Evolutionary conservation across 2,888 invertebrate genomes (phyloP).

Genomic region (Coelopa pilipes): DNA sequence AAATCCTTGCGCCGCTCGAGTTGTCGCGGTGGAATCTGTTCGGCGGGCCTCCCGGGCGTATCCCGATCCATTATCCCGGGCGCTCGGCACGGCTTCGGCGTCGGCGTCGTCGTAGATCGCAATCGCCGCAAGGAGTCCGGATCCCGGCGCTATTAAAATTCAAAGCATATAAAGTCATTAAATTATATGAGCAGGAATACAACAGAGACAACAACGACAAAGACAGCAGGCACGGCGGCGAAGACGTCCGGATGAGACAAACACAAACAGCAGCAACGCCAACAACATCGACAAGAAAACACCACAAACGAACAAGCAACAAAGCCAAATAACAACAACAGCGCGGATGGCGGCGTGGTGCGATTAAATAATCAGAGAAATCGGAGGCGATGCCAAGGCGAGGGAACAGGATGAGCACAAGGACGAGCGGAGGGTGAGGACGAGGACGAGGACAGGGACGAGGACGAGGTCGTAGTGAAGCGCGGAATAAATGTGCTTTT

Average conservation of each 20-base stretch:
- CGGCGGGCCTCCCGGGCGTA: conserved; percentile 10
- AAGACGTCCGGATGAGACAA: background rate
- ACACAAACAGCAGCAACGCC: background rate
- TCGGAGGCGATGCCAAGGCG: background rate
- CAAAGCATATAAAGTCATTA: conserved; percentile 64
- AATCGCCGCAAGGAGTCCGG: conserved; percentile 3
- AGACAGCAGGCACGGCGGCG: conserved; percentile 1
- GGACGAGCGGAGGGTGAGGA: background rate
- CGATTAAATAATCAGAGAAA: conserved; percentile 32
- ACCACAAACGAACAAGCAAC: background rate
- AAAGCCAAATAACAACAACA: no score
- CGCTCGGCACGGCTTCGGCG: background rate
- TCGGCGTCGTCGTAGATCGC: conserved; percentile 7
- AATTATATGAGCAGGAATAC: conserved; percentile 52
- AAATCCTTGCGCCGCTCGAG: conserved; percentile 6
- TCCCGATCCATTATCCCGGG: conserved; percentile 29
- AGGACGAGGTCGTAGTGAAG: background rate
- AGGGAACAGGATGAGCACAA: background rate
- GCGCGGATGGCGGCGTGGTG: background rate
- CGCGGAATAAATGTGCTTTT: background rate
- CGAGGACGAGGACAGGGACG: no score
- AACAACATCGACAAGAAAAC: no score
- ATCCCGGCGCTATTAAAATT: conserved; percentile 55
- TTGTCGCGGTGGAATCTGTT: background rate
- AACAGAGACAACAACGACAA: no score